phyloP scores from a whole-genome alignment of 37 sponge, comb jelly and placozoan genomes.

The Halisarca cf. caerulea region DNA sequence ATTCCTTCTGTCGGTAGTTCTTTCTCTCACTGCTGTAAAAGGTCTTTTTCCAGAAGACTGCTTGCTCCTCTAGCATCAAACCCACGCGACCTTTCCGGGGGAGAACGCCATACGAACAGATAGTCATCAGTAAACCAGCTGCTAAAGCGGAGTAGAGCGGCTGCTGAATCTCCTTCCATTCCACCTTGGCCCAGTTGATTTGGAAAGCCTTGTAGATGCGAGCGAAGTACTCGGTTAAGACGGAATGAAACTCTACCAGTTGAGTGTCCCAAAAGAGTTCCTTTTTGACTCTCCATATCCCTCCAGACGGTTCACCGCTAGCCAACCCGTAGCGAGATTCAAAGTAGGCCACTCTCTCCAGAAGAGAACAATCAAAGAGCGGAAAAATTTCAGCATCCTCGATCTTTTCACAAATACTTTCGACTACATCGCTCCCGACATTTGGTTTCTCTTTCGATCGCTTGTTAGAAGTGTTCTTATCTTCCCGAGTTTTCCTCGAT shows the following conservation, averaged over 20 bases:
- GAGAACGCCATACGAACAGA: neutral
- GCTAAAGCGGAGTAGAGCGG: conserved; percentile 5
- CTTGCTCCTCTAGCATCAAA: neutral
- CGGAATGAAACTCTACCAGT: neutral
- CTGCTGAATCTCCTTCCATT: neutral
- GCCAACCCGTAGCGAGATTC: neutral
- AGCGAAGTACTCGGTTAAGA: neutral
- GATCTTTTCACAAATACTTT: neutral
- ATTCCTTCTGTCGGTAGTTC: too few relatives aligned
- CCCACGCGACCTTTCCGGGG: neutral
- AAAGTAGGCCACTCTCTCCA: neutral
- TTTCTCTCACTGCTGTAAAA: neutral
- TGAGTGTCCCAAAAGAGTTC: neutral
- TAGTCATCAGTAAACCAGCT: conserved; percentile 1
- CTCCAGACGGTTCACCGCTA: neutral
- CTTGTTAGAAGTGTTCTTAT: too few relatives aligned
- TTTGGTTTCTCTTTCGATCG: too few relatives aligned
- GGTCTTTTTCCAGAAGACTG: neutral
- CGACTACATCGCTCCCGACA: neutral
- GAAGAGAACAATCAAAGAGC: neutral
- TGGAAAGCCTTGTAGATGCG: neutral
- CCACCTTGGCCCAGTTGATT: conserved; percentile 12
- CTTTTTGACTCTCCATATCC: neutral
- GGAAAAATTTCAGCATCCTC: neutral
- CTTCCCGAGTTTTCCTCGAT: too few relatives aligned